phyloP scores from a whole-genome alignment of 1,140 invertebrate species.

The Caerostris extrusa region DNA sequence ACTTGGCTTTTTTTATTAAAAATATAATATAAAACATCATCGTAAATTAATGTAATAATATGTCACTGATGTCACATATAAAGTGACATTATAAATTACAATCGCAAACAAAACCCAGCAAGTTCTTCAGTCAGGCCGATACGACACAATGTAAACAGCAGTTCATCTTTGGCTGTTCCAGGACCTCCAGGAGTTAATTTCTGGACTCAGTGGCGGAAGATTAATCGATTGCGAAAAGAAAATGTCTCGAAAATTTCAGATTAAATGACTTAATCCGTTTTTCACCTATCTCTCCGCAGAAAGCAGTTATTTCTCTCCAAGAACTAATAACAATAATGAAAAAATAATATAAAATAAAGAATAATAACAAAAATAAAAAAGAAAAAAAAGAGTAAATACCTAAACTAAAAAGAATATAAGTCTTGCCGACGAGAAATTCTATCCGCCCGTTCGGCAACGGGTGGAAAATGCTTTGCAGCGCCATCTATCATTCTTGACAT shows the following conservation, averaged over 20 bases:
- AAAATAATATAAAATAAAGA: neutral
- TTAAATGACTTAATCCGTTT: constrained; percentile 63
- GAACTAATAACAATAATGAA: constrained; percentile 30
- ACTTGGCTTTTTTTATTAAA: no score
- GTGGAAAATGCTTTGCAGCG: constrained; percentile 65
- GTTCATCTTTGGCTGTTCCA: neutral
- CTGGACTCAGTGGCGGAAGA: neutral
- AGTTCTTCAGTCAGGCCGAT: neutral
- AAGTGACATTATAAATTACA: neutral
- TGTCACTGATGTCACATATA: neutral
- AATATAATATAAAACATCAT: no score
- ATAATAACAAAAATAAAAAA: neutral
- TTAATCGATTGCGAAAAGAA: constrained; percentile 5
- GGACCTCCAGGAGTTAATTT: neutral
- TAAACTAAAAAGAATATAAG: constrained; percentile 44
- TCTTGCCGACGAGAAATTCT: constrained; percentile 9
- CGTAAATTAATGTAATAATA: neutral
- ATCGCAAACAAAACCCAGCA: neutral
- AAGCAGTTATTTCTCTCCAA: constrained; percentile 20
- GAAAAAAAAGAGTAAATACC: constrained; percentile 45
- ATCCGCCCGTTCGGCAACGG: constrained; percentile 16
- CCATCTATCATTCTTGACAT: constrained; percentile 71
- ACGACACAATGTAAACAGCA: neutral
- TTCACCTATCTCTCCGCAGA: constrained; percentile 5
- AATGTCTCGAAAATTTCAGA: constrained; percentile 52